Base-by-base conservation (phyloP, 2,113 vertebrate genomes). In the Platycercus adscitus region DNA sequence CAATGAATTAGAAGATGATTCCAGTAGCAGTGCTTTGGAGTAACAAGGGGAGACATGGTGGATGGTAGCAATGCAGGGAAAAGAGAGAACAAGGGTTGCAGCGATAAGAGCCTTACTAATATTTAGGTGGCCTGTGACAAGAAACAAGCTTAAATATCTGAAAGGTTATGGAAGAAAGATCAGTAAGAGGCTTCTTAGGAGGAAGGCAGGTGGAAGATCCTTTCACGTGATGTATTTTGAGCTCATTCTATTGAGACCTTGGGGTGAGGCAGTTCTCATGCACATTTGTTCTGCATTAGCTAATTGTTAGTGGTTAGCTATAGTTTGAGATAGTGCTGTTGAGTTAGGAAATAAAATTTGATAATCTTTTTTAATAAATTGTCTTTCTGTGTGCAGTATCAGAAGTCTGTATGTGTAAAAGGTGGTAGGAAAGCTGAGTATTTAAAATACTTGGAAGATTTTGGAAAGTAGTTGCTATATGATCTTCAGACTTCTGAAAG, bases 31-130 rank as follows among this genome's bases (percentile, higher is more conserved):
- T 56, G 23, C 28, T 81, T 68, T 64, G 28, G 64, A 35, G 28
- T 75, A 58, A 35, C 1, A 0, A 44, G 58, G 31, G 31, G 41
- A 37, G 31, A 16, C 1, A 0, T 25, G 1, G 7, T 76, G 44
- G 12, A 25, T 58, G 26, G 37, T 20, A 47, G 39, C n/a, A 58
- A 35, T 37, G n/a, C 15, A 78, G 64, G 33, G 41, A n/a, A 70
- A 66, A 68, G 47, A 20, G 49, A 50, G 43, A n/a, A 33, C 13
- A 50, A 13, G 12, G 16, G 24, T 64, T 81, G 56, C 16, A 24
- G 18, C 56, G 37, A 7, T 65, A 69, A 84, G 65, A 68, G 8
- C 20, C 50, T 72, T 33, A 26, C 19, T 35, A 43, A 84, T 47
- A 50, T 58, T 37, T 28, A 55, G 13, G 17, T 46, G 65, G 19